Evolutionary conservation across 2,113 vertebrate genomes (phyloP), one percentile per base, ranked within the genome.

Genomic region (Burhinus oedicnemus): DNA sequence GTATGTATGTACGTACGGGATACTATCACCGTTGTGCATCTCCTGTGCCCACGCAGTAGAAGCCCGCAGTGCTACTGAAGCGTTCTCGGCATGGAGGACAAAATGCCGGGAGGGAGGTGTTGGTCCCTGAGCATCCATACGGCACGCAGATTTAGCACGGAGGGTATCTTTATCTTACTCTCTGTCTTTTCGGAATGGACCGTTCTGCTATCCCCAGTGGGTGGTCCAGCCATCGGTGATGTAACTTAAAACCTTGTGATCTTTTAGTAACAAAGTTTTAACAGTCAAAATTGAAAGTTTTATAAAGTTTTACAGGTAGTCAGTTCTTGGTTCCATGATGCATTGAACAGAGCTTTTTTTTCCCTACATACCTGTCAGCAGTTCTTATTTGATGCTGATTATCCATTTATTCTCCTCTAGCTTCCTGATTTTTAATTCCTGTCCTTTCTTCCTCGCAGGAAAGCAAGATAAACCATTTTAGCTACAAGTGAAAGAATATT

Each of bases 111-210:
- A 27, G 26, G 49, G 49, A 45, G 22, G 6, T 32, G 16, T 38
- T 87, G n/a, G 8, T 40, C 26, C 11, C 16, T 19, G 22, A 42
- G 40, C 38, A 83, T 51, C 60, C 17, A 11, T 15, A 21, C 0
- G 5, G 51, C 40, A 15, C 1, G 0, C 30, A 38, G 42, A 23
- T 62, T 51, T 68, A 62, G 12, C 14, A 11, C 1, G 0, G 1
- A 29, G 21, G n/a, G 3, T 34, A 5, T 18, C 55, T 42, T 30
- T 12, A 14, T 45, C 25, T 76, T 57, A 29, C 23, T 27, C 3
- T n/a, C 42, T 51, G 3, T 34, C 44, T 40, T 13, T 78, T 49
- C 38, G 11, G 42, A 40, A 16, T 20, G 62, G 17, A 49, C 34
- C 30, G 12, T 55, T 25, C 40, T 15, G 4, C 36, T 21, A 29